Evolutionary conservation across 2,888 invertebrate genomes (phyloP), one percentile per base, ranked within the genome.

Genomic region (Acanthosepion esculentum): DNA sequence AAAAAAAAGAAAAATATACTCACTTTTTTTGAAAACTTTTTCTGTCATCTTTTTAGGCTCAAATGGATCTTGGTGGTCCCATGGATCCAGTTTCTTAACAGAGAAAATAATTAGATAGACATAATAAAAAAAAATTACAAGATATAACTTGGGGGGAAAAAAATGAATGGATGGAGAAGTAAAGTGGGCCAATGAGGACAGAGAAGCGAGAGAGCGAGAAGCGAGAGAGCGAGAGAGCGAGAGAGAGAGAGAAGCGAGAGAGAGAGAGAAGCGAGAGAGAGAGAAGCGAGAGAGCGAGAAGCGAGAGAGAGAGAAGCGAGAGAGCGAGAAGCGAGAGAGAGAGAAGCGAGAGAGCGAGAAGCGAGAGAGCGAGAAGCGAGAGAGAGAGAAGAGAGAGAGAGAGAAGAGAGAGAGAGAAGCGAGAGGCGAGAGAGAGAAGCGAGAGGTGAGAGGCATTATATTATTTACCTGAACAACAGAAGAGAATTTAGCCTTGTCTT

Each of bases 41-140:
- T 96, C 96, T 20, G 92, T 91, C n/a, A 94, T 95, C 91, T 95
- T 95, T 33, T 95, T 95, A 50, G 95, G 91, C 29, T 96, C 96
- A 96, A 96, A 96, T 1, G 96, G 96, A 92, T 96, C 96, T 48
- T 96, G 64, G 18, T 95, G 91, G 33, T 95, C 94, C 96, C 96
- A 96, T 0, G 95, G 96, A 95, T 97, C 96, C 18, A 95, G 2
- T 55, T 33, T 41, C 94, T 64, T 55, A 15, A 29, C 5, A 50
- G 50, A 50, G 64, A 59, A 23, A 20, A 26, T 20, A 64, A 8
- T 8, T 26, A 7, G 7, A 7, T 26, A 7, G 7, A 7, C 26
- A 10, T 12, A 29, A 64, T 7, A 29, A 29, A 64, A 29, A 5
- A 10, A 64, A n/a, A n/a, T n/a, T n/a, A n/a, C n/a, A n/a, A n/a